Base-by-base conservation (phyloP, 2,888 invertebrate genomes). In the Cryptocephalus moraei region DNA sequence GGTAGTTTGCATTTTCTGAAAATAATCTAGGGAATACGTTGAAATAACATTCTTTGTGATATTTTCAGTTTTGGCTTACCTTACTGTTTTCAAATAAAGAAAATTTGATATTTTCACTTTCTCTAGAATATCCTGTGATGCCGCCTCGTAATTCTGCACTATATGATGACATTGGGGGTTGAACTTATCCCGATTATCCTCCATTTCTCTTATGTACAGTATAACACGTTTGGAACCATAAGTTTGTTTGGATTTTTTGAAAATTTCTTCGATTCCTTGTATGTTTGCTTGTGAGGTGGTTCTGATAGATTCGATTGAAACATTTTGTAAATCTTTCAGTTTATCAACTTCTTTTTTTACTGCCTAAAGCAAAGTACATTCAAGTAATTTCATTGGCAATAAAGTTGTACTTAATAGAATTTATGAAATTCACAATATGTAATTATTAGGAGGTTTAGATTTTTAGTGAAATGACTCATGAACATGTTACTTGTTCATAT, bases 1-100 rank as follows among this genome's bases (percentile, higher is more conserved):
- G 52, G 48, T 58, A 66, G 50, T 60, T 63, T 22, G 66, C 67
- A 14, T 52, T 56, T 51, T 66, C 66, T 6, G 53, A 51, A 54
- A 67, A 68, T 32, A 64, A 53, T 47, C 66, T 65, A 46, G 14
- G n/a, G 9, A 39, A n/a, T 8, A 22, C 2, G 1, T 4, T 31
- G 11, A 31, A 9, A 2, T 11, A 31, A 12, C 22, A 10, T 31
- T n/a, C n/a, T n/a, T n/a, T 40, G 11, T 10, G 40, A 40, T 40
- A 40, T 12, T 22, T 22, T 22, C 6, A 22, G 22, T 22, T 22
- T 6, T 22, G 22, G 22, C 38, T 44, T 45, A 56, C 57, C 43
- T 56, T 14, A 53, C 48, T 8, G 50, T 46, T 43, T 51, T 48
- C 10, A 52, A 36, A 33, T 44, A 55, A 22, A 48, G 43, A 8